A percentile compares a stretch with the other conserved stretches of the same genome.
These are phyloP conservation scores for Arvicanthis niloticus DNA, from an alignment of 2,113 vertebrate species.

Conservation along the genomic window DNA sequence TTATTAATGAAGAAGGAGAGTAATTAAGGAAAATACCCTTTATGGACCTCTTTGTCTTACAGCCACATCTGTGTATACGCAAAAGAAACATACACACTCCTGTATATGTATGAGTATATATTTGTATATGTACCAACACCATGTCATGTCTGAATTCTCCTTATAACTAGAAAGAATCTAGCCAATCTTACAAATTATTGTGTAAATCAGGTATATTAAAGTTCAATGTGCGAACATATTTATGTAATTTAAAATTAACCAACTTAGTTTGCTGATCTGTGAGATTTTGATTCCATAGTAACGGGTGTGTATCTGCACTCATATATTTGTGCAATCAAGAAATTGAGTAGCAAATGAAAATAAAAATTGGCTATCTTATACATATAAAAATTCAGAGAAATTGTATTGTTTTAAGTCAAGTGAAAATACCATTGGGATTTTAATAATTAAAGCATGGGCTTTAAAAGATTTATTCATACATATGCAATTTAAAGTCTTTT, in stretches of 20 bases:
- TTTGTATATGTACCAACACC: not conserved
- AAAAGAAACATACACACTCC: not conserved
- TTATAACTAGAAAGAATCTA: not conserved
- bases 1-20: not conserved
- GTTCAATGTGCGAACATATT: not conserved
- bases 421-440: not conserved
- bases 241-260: not conserved
- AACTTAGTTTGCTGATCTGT: not conserved
- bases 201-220: not conserved
- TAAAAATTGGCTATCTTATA: not conserved
- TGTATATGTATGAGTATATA: not conserved
- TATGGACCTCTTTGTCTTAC: not conserved
- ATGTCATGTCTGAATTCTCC: not conserved
- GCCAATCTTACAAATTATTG: not conserved
- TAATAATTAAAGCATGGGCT: constrained; percentile 39
- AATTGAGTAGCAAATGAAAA: constrained; percentile 6
- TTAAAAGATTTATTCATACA: not conserved
- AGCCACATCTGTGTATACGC: not conserved
- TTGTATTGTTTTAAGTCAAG: not conserved
- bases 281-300: not conserved
- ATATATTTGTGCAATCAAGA: not conserved
- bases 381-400: not conserved
- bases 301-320: not conserved
- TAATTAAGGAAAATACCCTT: not conserved
- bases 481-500: constrained; percentile 28